A percentile compares a stretch with the other conserved stretches of the same genome.
Evolutionary conservation across 2,113 vertebrate species (phyloP).

Genomic region (Dermatemys mawii): DNA sequence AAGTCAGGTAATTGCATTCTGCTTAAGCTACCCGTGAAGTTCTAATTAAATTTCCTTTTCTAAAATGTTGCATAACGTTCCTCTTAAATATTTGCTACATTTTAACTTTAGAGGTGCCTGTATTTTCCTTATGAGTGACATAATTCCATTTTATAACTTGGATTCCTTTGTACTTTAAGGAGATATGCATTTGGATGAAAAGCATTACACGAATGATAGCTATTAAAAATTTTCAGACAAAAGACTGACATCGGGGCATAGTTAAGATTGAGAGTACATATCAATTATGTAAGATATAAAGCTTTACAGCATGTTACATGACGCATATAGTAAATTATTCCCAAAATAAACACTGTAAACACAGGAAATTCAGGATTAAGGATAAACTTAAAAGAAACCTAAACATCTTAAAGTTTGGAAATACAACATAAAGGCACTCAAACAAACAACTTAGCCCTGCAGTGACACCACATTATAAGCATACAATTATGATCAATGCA

Average conservation of each 20-base stretch:
- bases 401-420: conserved; percentile 49
- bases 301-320: background rate
- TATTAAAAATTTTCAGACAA: conserved; percentile 57
- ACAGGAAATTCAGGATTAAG: conserved; percentile 59
- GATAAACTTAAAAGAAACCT: conserved; percentile 39
- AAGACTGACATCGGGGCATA: conserved; percentile 48
- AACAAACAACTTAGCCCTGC: conserved; percentile 5
- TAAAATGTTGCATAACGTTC: background rate
- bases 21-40: background rate
- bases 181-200: conserved; percentile 32
- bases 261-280: background rate
- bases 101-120: background rate
- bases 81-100: conserved; percentile 14
- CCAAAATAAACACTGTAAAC: conserved; percentile 44
- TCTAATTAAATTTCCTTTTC: background rate
- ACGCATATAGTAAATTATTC: conserved; percentile 40
- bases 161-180: no score
- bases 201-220: conserved; percentile 30
- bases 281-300: conserved; percentile 30
- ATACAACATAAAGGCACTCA: conserved; percentile 23
- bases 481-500: conserved; percentile 12
- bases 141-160: background rate
- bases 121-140: background rate
- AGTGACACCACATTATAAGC: background rate
- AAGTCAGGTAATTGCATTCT: background rate